phyloP scores from a whole-genome alignment of 2,797 vertebrate species.

The Remorina albescens region DNA sequence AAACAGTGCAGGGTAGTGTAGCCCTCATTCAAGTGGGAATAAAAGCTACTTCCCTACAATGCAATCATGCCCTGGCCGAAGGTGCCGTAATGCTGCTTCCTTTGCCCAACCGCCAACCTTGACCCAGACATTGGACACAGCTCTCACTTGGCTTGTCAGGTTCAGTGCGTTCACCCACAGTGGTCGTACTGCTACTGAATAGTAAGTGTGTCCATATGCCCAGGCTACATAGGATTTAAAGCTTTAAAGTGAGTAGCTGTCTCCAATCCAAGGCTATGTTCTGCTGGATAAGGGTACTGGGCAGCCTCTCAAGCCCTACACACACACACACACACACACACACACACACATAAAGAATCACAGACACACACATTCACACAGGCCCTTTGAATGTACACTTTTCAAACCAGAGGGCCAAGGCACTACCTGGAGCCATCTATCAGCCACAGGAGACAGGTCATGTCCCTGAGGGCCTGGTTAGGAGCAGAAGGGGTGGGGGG shows the following conservation, averaged over 20 bases:
- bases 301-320: conserved; percentile 37
- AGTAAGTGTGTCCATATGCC: conserved; percentile 37
- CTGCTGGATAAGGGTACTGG: conserved; percentile 13
- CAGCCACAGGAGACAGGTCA: conserved; percentile 67
- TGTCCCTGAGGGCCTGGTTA: conserved; percentile 67
- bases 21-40: conserved; percentile 39
- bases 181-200: conserved; percentile 25
- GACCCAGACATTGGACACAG: conserved; percentile 4
- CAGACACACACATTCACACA: conserved; percentile 15
- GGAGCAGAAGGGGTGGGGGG: conserved; percentile 30
- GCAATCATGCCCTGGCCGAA: conserved; percentile 13
- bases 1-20: conserved; percentile 21
- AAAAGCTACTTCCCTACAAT: conserved; percentile 22
- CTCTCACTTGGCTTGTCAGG: conserved; percentile 38
- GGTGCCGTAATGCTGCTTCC: conserved; percentile 28
- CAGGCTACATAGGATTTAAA: conserved; percentile 23
- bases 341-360: background rate
- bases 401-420: conserved; percentile 42
- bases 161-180: conserved; percentile 52
- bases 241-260: conserved; percentile 29
- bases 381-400: conserved; percentile 53
- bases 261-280: conserved; percentile 22
- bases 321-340: conserved; percentile 5
- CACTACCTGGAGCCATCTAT: conserved; percentile 77
- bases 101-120: conserved; percentile 19